Evolutionary conservation across 1,140 invertebrate species (phyloP).

Genomic region (Steinernema feltiae): DNA sequence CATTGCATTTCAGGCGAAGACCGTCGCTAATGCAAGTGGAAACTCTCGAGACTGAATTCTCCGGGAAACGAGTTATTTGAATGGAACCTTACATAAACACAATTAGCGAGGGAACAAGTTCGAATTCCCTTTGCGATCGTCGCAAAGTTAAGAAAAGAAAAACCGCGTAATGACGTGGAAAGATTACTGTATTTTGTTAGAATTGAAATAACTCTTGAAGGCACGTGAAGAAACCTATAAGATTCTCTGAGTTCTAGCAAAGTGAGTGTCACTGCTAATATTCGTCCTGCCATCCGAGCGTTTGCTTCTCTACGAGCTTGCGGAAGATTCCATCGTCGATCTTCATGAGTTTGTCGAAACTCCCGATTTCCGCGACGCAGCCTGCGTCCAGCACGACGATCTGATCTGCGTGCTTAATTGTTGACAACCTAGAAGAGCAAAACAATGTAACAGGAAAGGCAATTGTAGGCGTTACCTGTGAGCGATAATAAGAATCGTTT

Average conservation of each 20-base stretch:
- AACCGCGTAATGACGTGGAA: neutral
- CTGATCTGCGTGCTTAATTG: slow-evolving; percentile 65
- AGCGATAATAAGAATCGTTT: slow-evolving; percentile 57
- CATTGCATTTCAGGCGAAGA: neutral
- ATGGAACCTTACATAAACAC: too few species aligned
- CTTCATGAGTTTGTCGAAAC: slow-evolving; percentile 61
- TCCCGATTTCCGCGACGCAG: slow-evolving; percentile 61
- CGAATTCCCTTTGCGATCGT: neutral
- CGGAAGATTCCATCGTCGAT: slow-evolving; percentile 59
- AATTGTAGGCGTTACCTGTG: slow-evolving; percentile 42
- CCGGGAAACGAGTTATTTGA: neutral
- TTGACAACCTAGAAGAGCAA: slow-evolving; percentile 61
- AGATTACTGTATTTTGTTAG: neutral
- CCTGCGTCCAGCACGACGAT: slow-evolving; percentile 64
- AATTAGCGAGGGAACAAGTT: slow-evolving; percentile 7
- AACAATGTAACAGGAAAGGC: neutral
- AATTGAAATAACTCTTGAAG: neutral
- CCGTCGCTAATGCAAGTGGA: neutral
- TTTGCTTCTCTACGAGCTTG: slow-evolving; percentile 60
- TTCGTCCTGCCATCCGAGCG: slow-evolving; percentile 52
- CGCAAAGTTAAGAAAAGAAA: neutral
- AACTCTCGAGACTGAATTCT: neutral
- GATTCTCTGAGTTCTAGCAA: neutral
- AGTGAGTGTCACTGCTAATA: neutral
- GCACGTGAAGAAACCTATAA: neutral